Evolutionary conservation across 2,888 invertebrate species (phyloP).

Genomic region (Crossocerus cetratus): DNA sequence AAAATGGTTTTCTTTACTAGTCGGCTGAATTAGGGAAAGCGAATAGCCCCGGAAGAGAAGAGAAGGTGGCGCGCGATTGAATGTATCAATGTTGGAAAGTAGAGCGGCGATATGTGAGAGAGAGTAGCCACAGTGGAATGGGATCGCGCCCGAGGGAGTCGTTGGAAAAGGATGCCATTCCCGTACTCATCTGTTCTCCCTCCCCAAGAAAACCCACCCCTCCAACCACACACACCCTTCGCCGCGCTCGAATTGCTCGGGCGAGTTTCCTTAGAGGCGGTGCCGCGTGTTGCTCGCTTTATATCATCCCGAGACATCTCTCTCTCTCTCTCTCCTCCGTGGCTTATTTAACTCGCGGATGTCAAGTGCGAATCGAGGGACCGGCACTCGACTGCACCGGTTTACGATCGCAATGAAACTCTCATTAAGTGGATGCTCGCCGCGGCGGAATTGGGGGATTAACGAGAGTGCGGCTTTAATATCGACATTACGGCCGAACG

Average conservation of each 20-base stretch:
- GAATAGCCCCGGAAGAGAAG: too few species aligned
- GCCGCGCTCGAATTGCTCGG: not conserved
- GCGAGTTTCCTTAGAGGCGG: not conserved
- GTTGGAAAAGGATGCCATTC: slow-evolving; percentile 32
- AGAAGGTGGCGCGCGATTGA: not conserved
- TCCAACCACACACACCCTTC: not conserved
- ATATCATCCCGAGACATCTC: not conserved
- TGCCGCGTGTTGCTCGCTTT: not conserved
- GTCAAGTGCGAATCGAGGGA: not conserved
- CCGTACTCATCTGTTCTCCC: slow-evolving; percentile 23
- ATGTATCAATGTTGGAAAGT: not conserved
- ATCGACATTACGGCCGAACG: slow-evolving; percentile 10
- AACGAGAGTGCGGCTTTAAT: slow-evolving; percentile 21
- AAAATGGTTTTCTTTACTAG: too few species aligned
- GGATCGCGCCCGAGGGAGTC: slow-evolving; percentile 46
- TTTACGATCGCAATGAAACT: slow-evolving; percentile 36
- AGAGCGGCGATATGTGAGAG: slow-evolving; percentile 9
- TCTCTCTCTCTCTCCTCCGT: not conserved
- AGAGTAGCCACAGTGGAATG: slow-evolving; percentile 12
- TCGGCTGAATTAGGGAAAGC: too few species aligned
- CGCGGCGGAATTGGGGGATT: slow-evolving; percentile 6
- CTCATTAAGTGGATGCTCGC: slow-evolving; percentile 31
- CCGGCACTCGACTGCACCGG: not conserved
- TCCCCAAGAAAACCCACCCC: not conserved
- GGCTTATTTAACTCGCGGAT: not conserved